Evolutionary conservation across 2,888 invertebrate genomes (phyloP).

Genomic region (Ypsolopha scabrella): DNA sequence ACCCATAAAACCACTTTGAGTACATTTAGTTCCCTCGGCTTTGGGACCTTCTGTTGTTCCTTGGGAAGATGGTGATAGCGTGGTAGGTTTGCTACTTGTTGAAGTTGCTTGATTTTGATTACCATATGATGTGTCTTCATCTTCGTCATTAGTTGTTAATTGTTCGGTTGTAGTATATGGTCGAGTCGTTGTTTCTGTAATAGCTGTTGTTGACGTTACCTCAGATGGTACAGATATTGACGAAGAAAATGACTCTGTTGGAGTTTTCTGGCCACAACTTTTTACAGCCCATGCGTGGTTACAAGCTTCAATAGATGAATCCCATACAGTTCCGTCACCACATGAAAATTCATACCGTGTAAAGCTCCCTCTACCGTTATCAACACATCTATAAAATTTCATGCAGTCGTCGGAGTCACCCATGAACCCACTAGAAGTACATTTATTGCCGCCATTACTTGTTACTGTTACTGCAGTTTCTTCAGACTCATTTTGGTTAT

Average conservation of each 20-base stretch:
- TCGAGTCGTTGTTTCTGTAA: conserved; percentile 9
- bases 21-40: conserved; percentile 26
- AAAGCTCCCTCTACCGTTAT: conserved; percentile 45
- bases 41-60: neutral
- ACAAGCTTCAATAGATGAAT: conserved; percentile 65
- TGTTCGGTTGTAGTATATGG: conserved; percentile 12
- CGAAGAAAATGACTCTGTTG: conserved; percentile 8
- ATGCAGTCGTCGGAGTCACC: conserved; percentile 67
- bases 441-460: conserved; percentile 13
- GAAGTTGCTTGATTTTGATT: conserved; percentile 9
- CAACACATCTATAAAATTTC: conserved; percentile 77
- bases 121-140: conserved; percentile 13
- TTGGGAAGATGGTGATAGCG: neutral
- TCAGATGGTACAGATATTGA: conserved; percentile 5
- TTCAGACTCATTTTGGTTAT: neutral
- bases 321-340: conserved; percentile 73
- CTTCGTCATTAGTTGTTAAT: conserved; percentile 1
- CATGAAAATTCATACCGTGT: conserved; percentile 68
- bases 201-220: conserved; percentile 8
- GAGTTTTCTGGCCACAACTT: conserved; percentile 24
- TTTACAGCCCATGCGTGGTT: conserved; percentile 68
- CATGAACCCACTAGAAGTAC: conserved; percentile 70
- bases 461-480: conserved; percentile 6
- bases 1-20: conserved; percentile 72
- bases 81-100: neutral